Evolutionary conservation across 2,888 invertebrate genomes (phyloP).

Genomic region (Xylota sylvarum): DNA sequence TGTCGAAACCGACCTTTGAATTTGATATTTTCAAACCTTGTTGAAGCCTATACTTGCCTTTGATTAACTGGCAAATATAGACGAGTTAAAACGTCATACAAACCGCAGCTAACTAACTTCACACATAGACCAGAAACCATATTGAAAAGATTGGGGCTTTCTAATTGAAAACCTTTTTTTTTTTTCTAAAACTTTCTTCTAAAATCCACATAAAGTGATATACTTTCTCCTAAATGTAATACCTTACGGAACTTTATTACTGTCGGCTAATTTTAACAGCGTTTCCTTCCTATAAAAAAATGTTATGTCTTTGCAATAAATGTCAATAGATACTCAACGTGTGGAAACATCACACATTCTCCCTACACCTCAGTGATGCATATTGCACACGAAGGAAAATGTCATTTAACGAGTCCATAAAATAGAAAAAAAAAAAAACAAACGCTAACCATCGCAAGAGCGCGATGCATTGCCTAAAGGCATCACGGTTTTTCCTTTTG

Average conservation of each 20-base stretch:
- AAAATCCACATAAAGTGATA: neutral
- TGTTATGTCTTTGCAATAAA: conserved; percentile 23
- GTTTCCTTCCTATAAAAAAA: conserved; percentile 10
- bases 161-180: too few species aligned
- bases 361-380: neutral
- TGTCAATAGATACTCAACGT: conserved; percentile 28
- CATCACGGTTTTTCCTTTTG: conserved; percentile 51
- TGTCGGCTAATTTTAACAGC: neutral
- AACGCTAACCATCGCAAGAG: too few species aligned
- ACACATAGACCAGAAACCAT: too few species aligned
- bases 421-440: too few species aligned
- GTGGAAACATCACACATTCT: neutral
- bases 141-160: too few species aligned
- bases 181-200: neutral
- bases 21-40: too few species aligned
- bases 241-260: neutral
- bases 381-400: conserved; percentile 19
- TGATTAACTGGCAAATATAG: too few species aligned
- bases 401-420: conserved; percentile 32
- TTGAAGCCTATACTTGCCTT: too few species aligned
- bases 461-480: neutral
- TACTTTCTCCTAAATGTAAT: neutral
- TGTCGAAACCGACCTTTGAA: too few species aligned
- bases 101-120: too few species aligned
- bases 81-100: too few species aligned